phyloP scores from a whole-genome alignment of 2,888 invertebrate species.

The Trilocha varians region DNA sequence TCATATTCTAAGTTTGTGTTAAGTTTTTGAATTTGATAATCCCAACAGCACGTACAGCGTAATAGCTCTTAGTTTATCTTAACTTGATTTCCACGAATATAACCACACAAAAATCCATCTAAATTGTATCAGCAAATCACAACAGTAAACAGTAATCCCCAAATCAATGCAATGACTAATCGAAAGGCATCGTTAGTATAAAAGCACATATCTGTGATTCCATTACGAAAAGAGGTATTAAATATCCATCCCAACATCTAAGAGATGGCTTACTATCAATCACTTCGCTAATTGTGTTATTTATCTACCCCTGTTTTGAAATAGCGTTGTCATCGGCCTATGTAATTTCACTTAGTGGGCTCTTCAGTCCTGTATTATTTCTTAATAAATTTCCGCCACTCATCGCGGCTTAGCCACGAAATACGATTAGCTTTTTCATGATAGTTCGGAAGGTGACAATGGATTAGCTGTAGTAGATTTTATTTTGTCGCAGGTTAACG shows the following conservation, averaged over 20 bases:
- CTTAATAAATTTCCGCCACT: slow-evolving; percentile 38
- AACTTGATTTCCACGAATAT: too few species aligned
- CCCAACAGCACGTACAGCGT: too few species aligned
- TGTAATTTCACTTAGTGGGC: slow-evolving; percentile 60
- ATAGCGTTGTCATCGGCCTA: slow-evolving; percentile 52
- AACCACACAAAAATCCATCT: background rate
- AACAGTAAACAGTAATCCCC: background rate
- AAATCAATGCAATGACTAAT: background rate
- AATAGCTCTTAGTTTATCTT: too few species aligned
- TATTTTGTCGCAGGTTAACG: background rate
- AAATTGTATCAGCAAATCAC: background rate
- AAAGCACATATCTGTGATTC: background rate
- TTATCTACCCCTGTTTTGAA: slow-evolving; percentile 51
- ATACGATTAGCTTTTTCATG: slow-evolving; percentile 16
- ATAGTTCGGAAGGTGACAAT: slow-evolving; percentile 2
- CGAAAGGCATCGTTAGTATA: background rate
- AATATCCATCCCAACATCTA: slow-evolving; percentile 24
- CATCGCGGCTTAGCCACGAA: slow-evolving; percentile 24
- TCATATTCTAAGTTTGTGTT: too few species aligned
- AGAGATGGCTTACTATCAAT: slow-evolving; percentile 46
- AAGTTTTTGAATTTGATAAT: too few species aligned
- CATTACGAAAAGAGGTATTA: slow-evolving; percentile 20
- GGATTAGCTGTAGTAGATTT: background rate
- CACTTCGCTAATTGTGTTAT: slow-evolving; percentile 59
- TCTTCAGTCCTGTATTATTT: slow-evolving; percentile 42